These are phyloP conservation scores for Folsomia candida DNA, from an alignment of 2,888 invertebrate species.

Conservation along the genomic window DNA sequence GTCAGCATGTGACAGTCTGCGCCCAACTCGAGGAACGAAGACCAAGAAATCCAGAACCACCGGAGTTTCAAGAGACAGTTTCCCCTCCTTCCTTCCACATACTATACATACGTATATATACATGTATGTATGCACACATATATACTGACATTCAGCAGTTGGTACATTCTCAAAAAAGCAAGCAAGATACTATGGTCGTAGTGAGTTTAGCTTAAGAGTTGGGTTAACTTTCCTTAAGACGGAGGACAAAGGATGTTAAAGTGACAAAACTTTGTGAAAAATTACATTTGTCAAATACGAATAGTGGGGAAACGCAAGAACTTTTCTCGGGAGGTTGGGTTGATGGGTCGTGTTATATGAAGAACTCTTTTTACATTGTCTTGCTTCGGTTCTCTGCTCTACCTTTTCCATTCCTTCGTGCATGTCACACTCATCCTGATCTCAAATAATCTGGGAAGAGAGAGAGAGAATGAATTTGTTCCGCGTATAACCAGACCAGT, in stretches of 20 bases:
- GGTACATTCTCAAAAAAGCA: neutral
- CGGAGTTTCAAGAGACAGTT: constrained; percentile 11
- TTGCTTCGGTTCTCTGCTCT: no score
- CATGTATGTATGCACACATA: no score
- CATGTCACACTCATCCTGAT: constrained; percentile 1
- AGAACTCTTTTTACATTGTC: no score
- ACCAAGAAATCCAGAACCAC: no score
- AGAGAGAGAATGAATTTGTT: neutral
- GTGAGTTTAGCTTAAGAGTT: neutral
- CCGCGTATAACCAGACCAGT: neutral
- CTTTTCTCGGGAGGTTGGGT: constrained; percentile 23
- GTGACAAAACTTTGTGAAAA: constrained; percentile 42
- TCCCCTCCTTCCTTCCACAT: no score
- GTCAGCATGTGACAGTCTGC: neutral
- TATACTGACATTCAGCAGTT: no score
- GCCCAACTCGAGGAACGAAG: neutral
- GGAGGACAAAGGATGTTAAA: constrained; percentile 39
- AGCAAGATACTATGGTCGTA: neutral
- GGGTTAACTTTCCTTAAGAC: constrained; percentile 1
- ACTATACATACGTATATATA: no score
- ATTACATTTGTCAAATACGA: constrained; percentile 50
- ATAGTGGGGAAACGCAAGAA: constrained; percentile 47
- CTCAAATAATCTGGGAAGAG: neutral
- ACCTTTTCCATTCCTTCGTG: constrained; percentile 4
- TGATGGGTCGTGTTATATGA: neutral